These are phyloP conservation scores for Theonella swinhoei DNA, from an alignment of 37 sponge, comb jelly and placozoan genomes.

Conservation along the genomic window DNA sequence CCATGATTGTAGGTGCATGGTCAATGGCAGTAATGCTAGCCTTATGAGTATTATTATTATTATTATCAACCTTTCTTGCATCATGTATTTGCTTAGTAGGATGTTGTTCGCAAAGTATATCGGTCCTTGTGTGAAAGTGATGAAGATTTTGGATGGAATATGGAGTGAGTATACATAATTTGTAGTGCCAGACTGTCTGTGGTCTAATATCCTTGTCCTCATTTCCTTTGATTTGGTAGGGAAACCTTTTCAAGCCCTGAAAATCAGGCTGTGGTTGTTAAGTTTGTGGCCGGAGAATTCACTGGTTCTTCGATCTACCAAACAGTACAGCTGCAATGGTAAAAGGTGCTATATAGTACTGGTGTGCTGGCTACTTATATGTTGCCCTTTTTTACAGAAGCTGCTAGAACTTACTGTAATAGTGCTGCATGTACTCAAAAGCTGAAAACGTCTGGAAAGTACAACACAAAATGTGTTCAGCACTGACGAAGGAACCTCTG, in stretches of 20 bases:
- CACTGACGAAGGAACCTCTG: not conserved
- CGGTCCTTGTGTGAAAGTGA: not conserved
- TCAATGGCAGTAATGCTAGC: too few species aligned
- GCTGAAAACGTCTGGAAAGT: not conserved
- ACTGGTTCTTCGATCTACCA: not conserved
- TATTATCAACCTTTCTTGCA: too few species aligned
- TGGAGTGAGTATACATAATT: not conserved
- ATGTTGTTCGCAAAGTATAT: not conserved
- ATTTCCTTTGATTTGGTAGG: not conserved
- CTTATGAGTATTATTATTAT: too few species aligned
- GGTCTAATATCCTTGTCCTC: too few species aligned
- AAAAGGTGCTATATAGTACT: not conserved
- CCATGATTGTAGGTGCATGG: too few species aligned
- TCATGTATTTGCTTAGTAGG: too few species aligned
- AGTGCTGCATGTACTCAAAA: not conserved
- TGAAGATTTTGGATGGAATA: not conserved
- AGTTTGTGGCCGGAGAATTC: not conserved
- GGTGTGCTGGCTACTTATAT: not conserved
- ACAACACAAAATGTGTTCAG: not conserved
- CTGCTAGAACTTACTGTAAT: not conserved
- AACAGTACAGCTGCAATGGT: not conserved
- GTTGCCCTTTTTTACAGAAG: not conserved
- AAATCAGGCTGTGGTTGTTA: not conserved
- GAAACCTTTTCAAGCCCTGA: not conserved
- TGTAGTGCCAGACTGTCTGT: too few species aligned